Base-by-base conservation (phyloP, 2,797 vertebrate genomes). In the Oceanodroma leucorhoa region DNA sequence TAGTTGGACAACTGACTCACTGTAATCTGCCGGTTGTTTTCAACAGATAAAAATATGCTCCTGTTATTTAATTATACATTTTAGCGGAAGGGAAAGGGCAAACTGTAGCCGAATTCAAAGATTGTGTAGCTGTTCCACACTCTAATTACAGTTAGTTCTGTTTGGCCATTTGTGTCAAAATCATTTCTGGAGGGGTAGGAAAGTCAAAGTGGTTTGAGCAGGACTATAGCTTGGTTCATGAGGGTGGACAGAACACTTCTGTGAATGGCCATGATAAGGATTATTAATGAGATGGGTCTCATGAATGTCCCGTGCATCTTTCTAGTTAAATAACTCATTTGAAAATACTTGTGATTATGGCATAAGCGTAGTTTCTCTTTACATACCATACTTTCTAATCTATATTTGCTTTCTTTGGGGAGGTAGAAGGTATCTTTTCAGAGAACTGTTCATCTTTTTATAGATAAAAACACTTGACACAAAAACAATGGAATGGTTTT, bases 261-360 rank as follows among this genome's bases (percentile, higher is more conserved):
- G 24, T 29, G 84, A 3, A 21, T 2, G 26, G 24, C 76, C 43
- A 5, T 0, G 8, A 0, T 19, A 13, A 30, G 30, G 57, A 16
- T 38, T 27, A 9, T 12, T 54, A 10, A 10, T 7, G 65, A 46
- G 26, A 2, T 20, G 62, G 48, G 11, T 20, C 54, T 58, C 34
- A 2, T 40, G 43, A 0, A 21, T 19, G 48, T 24, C 67, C 24
- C 0, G 0, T 24, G 62, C 8, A 14, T 0, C 8, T 55, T 58
- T 23, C 15, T 4, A 15, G 24, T 62, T n/a, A 14, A 84, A 5
- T 34, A 41, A n/a, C 20, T 58, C 1, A 3, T 19, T 62, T n/a
- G 38, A 58, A 87, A 41, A 16, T 64, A 24, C 14, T 29, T 46
- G 43, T 73, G 40, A 10, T 2, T 27, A 1, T 53, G 40, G 26